These are phyloP conservation scores for Dorcus parallelipipedus DNA, from an alignment of 2,888 invertebrate species.

Conservation along the genomic window DNA sequence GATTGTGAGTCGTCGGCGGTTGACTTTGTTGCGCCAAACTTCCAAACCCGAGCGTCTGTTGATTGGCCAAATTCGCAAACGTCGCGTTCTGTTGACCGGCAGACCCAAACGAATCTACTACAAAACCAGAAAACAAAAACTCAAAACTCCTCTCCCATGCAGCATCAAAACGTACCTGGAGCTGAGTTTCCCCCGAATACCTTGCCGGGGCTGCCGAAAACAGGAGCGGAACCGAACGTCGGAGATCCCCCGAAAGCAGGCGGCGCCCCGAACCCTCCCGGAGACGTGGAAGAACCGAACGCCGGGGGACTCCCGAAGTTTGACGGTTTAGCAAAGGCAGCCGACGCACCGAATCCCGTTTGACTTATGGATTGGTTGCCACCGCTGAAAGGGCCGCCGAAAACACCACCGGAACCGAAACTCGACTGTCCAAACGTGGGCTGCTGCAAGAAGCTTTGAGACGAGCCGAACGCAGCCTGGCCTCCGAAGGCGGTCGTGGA, in stretches of 20 bases:
- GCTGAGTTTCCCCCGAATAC: conserved; percentile 41
- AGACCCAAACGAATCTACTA: conserved; percentile 50
- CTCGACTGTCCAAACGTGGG: conserved; percentile 11
- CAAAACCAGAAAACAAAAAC: background rate
- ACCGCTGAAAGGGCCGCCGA: conserved; percentile 17
- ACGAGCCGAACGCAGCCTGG: conserved; percentile 23
- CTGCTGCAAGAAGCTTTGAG: conserved; percentile 10
- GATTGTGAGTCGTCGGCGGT: conserved; percentile 32
- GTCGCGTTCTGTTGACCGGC: conserved; percentile 54
- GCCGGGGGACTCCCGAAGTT: conserved; percentile 21
- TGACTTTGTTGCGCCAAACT: conserved; percentile 58
- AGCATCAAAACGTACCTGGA: conserved; percentile 1
- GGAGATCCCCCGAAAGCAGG: conserved; percentile 51
- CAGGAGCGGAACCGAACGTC: conserved; percentile 49
- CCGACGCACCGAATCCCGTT: conserved; percentile 15
- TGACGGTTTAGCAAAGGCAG: conserved; percentile 12
- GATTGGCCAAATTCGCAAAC: conserved; percentile 62
- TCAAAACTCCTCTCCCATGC: too few species aligned
- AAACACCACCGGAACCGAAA: conserved; percentile 8
- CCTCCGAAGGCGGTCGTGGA: conserved; percentile 23
- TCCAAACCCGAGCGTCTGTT: conserved; percentile 63
- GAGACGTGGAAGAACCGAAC: conserved; percentile 28
- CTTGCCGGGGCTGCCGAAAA: conserved; percentile 49
- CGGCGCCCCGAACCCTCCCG: conserved; percentile 41
- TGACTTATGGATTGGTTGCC: conserved; percentile 3